Evolutionary conservation across 1,140 invertebrate species (phyloP).

Genomic region (Saccostrea echinata): DNA sequence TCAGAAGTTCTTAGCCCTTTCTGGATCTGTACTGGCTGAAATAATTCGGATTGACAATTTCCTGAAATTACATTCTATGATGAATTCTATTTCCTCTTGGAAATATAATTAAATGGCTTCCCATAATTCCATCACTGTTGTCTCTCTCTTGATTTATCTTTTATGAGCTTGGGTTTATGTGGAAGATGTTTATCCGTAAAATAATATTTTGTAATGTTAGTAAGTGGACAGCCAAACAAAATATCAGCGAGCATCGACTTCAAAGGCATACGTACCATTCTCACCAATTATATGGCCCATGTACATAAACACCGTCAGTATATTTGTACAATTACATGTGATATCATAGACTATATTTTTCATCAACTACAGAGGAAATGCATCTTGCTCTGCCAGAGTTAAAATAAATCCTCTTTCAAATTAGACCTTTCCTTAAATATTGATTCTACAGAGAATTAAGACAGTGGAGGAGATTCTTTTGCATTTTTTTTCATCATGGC

Average conservation of each 20-base stretch:
- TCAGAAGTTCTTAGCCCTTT: neutral
- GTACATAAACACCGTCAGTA: no score
- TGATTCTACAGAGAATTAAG: neutral
- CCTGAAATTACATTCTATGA: slow-evolving; percentile 3
- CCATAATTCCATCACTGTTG: neutral
- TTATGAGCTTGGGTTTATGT: neutral
- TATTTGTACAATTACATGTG: no score
- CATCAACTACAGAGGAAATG: no score
- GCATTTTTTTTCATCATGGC: neutral
- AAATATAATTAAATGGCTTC: slow-evolving; percentile 3
- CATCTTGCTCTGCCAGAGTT: no score
- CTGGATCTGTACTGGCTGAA: neutral
- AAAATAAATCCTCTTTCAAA: neutral
- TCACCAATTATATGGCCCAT: no score
- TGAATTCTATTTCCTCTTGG: slow-evolving; percentile 27
- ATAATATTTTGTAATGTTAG: neutral
- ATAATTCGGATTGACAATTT: neutral
- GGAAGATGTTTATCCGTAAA: neutral
- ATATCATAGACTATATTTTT: no score
- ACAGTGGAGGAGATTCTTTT: neutral
- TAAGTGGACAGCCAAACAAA: neutral
- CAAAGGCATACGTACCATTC: no score
- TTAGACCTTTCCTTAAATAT: neutral
- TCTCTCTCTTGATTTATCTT: neutral
- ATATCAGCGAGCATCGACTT: neutral